Base-by-base conservation (phyloP, 2,797 vertebrate genomes). In the Avahi laniger region DNA sequence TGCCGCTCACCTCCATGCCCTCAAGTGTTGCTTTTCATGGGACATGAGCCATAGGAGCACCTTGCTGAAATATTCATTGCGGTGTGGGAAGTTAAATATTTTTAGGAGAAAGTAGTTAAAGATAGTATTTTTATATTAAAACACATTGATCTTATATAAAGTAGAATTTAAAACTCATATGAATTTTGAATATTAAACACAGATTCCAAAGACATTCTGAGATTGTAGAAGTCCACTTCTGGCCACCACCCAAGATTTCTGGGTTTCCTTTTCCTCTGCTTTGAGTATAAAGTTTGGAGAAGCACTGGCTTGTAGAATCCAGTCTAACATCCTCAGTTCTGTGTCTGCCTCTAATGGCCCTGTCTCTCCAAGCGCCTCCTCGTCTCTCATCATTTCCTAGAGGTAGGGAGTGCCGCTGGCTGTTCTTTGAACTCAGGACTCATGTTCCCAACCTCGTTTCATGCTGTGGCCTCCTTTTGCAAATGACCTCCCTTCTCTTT, bases 111-210 rank as follows among this genome's bases (percentile, higher is more conserved):
- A 69, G 22, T 43, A 63, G 81, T 93, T 87, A 24, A 33, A 93
- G 83, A 38, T 8, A 69, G 7, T 28, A 67, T 85, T 41, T 80
- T 91, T 90, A 13, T 81, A n/a, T 69, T 87, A 90, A 81, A 89
- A 82, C 14, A 76, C 35, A 54, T 46, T 4, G 12, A 30, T 41
- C 48, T 63, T 75, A 41, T 61, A 2, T 92, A 78, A 93, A 83
- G n/a, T 61, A 78, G 76, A 87, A 54, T 90, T 69, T 38, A 76
- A 84, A 93, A 69, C 57, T 78, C 50, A 54, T 30, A 11, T 48
- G n/a, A 80, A 48, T 92, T 92, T 81, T 87, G 73, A 88, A 87
- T 50, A 91, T 82, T 87, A 65, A 95, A 79, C n/a, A 89, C 57
- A 87, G 48, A 76, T 85, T 94, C 94, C 28, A 76, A 43, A 93